Conservation (phyloP, 2,113 vertebrate genomes). For the Hassar affinis region DNA sequence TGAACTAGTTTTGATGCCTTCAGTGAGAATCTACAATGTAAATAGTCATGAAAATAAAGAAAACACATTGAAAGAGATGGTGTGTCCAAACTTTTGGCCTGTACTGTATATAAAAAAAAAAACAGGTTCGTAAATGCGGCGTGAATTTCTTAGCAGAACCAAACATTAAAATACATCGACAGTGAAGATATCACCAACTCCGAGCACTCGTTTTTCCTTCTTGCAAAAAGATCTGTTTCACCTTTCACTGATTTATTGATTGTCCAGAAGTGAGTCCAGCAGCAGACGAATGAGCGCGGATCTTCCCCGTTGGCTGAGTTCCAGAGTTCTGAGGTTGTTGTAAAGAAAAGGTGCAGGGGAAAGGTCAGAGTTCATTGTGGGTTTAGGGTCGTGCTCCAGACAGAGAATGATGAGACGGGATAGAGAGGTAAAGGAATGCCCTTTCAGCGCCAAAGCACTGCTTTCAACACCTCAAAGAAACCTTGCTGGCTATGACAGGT, state of each 20-base stretch:
- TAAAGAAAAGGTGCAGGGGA: conserved; percentile 3
- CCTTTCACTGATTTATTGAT: not conserved
- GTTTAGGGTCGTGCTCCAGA: conserved; percentile 49
- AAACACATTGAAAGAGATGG: no score
- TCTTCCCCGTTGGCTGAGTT: not conserved
- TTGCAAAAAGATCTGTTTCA: not conserved
- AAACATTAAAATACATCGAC: not conserved
- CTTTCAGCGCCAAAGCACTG: conserved; percentile 28
- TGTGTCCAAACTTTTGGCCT: no score
- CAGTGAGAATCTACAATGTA: no score
- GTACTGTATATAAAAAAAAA: no score
- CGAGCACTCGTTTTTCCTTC: not conserved
- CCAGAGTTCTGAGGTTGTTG: conserved; percentile 9
- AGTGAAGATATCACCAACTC: not conserved
- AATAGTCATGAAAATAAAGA: no score
- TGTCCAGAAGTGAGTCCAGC: conserved; percentile 7
- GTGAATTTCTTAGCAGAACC: not conserved
- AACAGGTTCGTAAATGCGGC: no score
- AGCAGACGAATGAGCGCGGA: conserved; percentile 18
- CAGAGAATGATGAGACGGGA: conserved; percentile 50
- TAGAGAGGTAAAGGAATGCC: conserved; percentile 41
- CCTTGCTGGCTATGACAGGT: conserved; percentile 5
- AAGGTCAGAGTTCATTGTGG: conserved; percentile 50
- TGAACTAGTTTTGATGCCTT: no score
- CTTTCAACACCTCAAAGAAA: conserved; percentile 35